Evolutionary conservation across 2,888 invertebrate genomes (phyloP).

Genomic region (Lasioglossum vierecki): DNA sequence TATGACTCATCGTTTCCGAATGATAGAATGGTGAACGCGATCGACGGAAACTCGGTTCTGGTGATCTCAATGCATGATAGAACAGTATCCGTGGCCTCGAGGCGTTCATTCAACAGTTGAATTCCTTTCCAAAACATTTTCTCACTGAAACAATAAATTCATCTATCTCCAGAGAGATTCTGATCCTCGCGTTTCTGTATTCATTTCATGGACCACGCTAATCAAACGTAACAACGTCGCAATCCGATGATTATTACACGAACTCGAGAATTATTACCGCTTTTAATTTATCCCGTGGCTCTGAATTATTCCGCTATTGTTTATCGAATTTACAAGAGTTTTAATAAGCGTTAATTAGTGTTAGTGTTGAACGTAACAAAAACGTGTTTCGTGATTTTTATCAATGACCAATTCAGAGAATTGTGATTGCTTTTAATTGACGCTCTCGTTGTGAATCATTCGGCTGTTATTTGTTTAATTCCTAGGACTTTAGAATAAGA

Average conservation of each 20-base stretch:
- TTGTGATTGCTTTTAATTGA: not conserved
- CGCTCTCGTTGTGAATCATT: not conserved
- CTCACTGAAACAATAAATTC: not conserved
- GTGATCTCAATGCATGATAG: slow-evolving; percentile 10
- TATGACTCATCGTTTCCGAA: slow-evolving; percentile 8
- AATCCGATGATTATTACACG: not conserved
- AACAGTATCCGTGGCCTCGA: not conserved
- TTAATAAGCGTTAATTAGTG: not conserved
- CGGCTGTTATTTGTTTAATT: not conserved
- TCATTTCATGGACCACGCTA: not conserved
- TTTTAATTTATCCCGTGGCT: not conserved
- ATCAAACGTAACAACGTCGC: not conserved
- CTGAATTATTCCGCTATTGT: not conserved
- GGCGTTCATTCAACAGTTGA: not conserved
- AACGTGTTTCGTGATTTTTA: not conserved
- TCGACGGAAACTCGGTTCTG: slow-evolving; percentile 12
- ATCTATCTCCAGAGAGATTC: not conserved
- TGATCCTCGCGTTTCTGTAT: not conserved
- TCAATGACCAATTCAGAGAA: not conserved
- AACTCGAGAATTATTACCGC: not conserved
- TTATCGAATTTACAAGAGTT: not conserved
- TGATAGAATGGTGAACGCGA: not conserved
- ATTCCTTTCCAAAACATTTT: not conserved
- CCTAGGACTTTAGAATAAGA: not conserved
- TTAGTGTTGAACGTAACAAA: not conserved